phyloP scores from a whole-genome alignment of 2,113 vertebrate species.

The Podiceps cristatus region DNA sequence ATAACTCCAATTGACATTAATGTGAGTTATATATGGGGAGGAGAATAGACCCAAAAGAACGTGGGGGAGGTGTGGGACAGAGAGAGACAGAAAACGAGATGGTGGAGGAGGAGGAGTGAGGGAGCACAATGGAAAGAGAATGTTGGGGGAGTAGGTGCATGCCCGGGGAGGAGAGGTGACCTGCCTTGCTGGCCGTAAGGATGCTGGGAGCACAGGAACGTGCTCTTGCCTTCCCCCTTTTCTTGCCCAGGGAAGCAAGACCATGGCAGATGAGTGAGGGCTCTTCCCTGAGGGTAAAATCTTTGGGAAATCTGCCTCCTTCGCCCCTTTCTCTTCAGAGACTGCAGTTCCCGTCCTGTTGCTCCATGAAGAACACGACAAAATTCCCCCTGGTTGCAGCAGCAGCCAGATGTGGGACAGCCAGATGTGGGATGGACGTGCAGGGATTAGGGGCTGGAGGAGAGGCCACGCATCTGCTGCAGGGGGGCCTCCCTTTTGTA shows the following conservation, averaged over 20 bases:
- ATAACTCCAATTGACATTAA: background rate
- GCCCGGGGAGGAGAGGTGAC: background rate
- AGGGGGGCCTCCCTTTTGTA: background rate
- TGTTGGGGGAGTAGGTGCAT: background rate
- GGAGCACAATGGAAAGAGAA: background rate
- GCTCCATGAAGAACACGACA: background rate
- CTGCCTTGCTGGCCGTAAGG: background rate
- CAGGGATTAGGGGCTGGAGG: background rate
- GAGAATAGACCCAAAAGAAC: background rate
- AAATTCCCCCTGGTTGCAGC: background rate
- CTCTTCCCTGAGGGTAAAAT: background rate
- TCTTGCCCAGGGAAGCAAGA: background rate
- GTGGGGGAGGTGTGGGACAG: background rate
- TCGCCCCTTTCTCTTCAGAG: background rate
- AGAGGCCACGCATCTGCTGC: accelerated
- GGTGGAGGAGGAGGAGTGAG: background rate
- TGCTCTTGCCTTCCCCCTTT: background rate
- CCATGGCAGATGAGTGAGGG: background rate
- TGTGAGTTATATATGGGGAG: background rate
- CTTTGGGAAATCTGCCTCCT: background rate
- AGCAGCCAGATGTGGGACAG: background rate
- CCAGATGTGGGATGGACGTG: background rate
- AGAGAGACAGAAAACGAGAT: background rate
- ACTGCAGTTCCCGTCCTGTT: background rate
- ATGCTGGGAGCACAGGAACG: background rate